Percentiles rank a stretch among this genome's conserved stretches.
These are phyloP conservation scores for Vulpes ferrilata DNA, from an alignment of 2,113 vertebrate genomes.

Conservation along the genomic window DNA sequence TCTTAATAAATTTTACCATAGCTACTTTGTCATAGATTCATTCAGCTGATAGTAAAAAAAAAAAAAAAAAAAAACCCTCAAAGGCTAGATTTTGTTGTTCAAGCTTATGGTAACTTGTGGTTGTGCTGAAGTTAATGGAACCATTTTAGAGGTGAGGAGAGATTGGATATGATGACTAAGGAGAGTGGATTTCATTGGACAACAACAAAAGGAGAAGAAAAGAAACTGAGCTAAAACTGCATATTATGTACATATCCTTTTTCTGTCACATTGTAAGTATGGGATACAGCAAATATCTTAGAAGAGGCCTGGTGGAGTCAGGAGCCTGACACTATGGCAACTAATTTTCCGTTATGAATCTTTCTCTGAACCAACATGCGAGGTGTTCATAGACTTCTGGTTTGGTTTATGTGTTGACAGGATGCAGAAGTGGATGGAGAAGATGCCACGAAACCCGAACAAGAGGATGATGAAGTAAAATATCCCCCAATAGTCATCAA, in stretches of 20 bases:
- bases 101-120: background rate
- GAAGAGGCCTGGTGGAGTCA: background rate
- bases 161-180: background rate
- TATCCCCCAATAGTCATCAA: constrained; percentile 73
- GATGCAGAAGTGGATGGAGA: constrained; percentile 88
- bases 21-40: background rate
- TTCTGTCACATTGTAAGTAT: background rate
- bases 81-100: constrained; percentile 23
- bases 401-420: constrained; percentile 81
- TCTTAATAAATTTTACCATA: constrained; percentile 12
- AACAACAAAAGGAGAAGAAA: background rate
- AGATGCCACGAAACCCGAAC: constrained; percentile 88
- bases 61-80: background rate
- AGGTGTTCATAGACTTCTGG: background rate
- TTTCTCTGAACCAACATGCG: background rate
- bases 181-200: background rate
- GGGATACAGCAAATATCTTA: background rate
- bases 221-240: constrained; percentile 39
- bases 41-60: background rate
- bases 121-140: background rate
- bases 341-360: constrained; percentile 11
- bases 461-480: constrained; percentile 87
- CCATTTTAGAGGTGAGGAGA: background rate
- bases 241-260: background rate
- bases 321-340: background rate